Evolutionary conservation across 2,888 invertebrate species (phyloP).

Genomic region (Gandaritis pyraliata): DNA sequence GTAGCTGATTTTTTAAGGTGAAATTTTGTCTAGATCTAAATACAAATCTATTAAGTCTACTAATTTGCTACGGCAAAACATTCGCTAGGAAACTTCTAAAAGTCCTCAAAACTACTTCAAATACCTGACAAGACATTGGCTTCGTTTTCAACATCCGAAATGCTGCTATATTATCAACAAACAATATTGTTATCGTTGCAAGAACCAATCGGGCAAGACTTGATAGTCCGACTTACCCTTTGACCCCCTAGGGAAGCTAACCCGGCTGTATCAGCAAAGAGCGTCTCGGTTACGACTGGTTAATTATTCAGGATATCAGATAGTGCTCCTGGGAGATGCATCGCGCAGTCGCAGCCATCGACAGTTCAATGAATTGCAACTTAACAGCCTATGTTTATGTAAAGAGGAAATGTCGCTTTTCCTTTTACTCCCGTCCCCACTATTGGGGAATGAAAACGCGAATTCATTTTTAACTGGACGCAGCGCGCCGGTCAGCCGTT

Average conservation of each 20-base stretch:
- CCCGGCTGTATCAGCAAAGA: background rate
- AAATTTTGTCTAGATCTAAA: no score
- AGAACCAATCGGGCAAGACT: background rate
- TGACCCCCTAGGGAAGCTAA: background rate
- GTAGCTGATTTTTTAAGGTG: no score
- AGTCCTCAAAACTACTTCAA: background rate
- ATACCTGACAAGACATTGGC: background rate
- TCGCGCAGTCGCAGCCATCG: constrained; percentile 7
- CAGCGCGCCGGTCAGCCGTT: no score
- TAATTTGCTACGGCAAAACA: no score
- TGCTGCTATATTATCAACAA: constrained; percentile 1
- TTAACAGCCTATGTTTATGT: background rate
- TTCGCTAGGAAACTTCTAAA: background rate
- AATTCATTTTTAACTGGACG: no score
- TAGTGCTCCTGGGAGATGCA: background rate
- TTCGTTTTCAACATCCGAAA: background rate
- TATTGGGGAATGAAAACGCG: background rate
- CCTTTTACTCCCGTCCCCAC: background rate
- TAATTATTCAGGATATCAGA: background rate
- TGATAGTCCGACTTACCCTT: constrained; percentile 6
- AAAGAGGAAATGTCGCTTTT: background rate
- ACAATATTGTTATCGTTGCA: background rate
- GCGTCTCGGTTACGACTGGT: background rate
- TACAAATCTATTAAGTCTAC: no score
- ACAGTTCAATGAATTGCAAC: constrained; percentile 7